Evolutionary conservation across 2,888 invertebrate species (phyloP), one percentile per base, ranked within the genome.

Genomic region (Apodemia hepburni): DNA sequence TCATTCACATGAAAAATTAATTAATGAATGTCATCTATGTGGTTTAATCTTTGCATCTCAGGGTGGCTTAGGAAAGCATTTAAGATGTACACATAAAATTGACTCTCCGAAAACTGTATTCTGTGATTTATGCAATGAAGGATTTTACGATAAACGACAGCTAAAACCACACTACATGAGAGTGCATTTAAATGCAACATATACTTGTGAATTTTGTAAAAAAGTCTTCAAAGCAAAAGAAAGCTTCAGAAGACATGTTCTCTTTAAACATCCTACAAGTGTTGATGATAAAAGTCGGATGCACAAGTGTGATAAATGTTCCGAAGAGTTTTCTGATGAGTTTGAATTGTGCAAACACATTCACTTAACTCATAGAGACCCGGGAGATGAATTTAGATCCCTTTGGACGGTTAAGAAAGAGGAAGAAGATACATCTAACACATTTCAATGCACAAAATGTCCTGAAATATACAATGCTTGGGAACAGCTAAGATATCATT

Each of bases 161-260:
- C 65, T 91, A 9, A 90, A 84, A 70, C 81, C 82, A 2, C 91
- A 91, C 73, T 75, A 82, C 54, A 75, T 85, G 73, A 84, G 81
- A 70, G 85, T 85, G 49, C 91, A 91, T 77, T 78, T 87, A 63
- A 84, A 89, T 71, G 83, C 83, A 4, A 81, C 82, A 0, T 91
- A 89, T 68, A 82, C 85, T 0, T 91, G 91, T 68, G 73, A 70
- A 51, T 80, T 73, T 68, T 91, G 91, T 59, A 76, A 75, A 15
- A 89, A 89, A 67, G 71, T 78, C 0, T 89, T 90, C 59, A 87
- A 84, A 75, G 81, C 84, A 0, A 89, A 84, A 63, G 89, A 90
- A 65, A 87, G 85, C 74, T 87, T 87, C 58, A 71, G 84, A 61
- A 75, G 86, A 0, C 91, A 91, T 65, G 70, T 89, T 8, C 64